Percentiles rank a stretch among this genome's conserved stretches.
Evolutionary conservation across 2,888 invertebrate species (phyloP).

Genomic region (Drosophila aldrichi): DNA sequence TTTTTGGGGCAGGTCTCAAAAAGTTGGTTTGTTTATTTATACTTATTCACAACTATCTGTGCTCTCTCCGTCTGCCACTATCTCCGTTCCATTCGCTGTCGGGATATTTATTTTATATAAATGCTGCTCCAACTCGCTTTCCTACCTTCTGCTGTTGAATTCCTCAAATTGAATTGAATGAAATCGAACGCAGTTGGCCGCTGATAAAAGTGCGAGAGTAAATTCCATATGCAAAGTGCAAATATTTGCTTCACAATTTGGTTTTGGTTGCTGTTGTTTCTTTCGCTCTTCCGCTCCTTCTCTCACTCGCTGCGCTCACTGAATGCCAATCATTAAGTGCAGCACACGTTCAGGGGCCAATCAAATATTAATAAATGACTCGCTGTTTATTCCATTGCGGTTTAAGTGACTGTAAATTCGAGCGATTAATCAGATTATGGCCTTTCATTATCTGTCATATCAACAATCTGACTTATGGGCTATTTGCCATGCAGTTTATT

Average conservation of each 20-base stretch:
- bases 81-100: slow-evolving; percentile 14
- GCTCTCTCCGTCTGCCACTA: not conserved
- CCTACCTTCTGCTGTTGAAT: slow-evolving; percentile 30
- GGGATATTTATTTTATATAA: slow-evolving; percentile 70
- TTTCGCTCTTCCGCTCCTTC: not conserved
- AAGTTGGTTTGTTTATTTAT: slow-evolving; percentile 67
- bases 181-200: slow-evolving; percentile 53
- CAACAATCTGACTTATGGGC: slow-evolving; percentile 22
- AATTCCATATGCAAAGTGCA: slow-evolving; percentile 47
- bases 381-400: slow-evolving; percentile 35
- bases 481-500: slow-evolving; percentile 9
- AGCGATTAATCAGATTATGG: slow-evolving; percentile 47
- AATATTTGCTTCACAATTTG: slow-evolving; percentile 54
- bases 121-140: slow-evolving; percentile 49
- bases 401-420: slow-evolving; percentile 39
- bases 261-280: not conserved
- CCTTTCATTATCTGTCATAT: slow-evolving; percentile 28
- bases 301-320: slow-evolving; percentile 4
- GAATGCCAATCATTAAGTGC: slow-evolving; percentile 49
- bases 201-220: slow-evolving; percentile 7
- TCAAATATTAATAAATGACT: slow-evolving; percentile 53
- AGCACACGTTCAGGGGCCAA: slow-evolving; percentile 28
- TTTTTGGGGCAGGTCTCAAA: slow-evolving; percentile 30
- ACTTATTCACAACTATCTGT: slow-evolving; percentile 56
- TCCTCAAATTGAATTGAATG: slow-evolving; percentile 65